These are phyloP conservation scores for Phalacrocorax aristotelis DNA, from an alignment of 2,113 vertebrate genomes.

Conservation along the genomic window DNA sequence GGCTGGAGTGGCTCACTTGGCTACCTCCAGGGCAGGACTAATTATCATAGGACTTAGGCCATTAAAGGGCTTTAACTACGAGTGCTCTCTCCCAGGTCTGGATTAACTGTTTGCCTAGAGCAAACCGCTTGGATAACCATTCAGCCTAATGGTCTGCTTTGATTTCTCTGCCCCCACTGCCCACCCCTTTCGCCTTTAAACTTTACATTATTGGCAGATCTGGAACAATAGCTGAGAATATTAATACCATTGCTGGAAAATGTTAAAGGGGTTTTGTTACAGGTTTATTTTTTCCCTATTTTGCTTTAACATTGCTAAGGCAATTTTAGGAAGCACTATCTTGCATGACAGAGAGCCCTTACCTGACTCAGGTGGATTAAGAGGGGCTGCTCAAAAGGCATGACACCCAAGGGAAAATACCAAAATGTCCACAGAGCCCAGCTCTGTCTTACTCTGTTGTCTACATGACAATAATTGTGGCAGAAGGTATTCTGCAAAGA, in stretches of 20 bases:
- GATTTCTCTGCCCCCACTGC: conserved; percentile 76
- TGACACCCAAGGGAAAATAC: not conserved
- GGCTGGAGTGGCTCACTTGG: conserved; percentile 92
- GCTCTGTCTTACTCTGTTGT: not conserved
- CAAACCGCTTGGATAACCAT: conserved; percentile 89
- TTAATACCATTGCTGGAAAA: not conserved
- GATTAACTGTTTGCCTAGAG: conserved; percentile 94
- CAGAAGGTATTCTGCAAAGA: conserved; percentile 1
- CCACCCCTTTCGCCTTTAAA: conserved; percentile 19
- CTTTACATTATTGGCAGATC: conserved; percentile 14
- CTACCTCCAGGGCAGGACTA: conserved; percentile 98
- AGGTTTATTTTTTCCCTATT: not conserved
- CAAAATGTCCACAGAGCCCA: not conserved
- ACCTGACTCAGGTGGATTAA: conserved; percentile 19
- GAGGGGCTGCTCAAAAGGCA: not conserved
- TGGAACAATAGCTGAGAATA: conserved; percentile 39
- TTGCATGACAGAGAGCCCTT: not conserved
- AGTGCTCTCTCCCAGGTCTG: conserved; percentile 90
- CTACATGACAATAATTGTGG: not conserved
- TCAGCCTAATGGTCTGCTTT: conserved; percentile 91
- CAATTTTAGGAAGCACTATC: not conserved
- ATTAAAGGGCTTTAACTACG: conserved; percentile 99
- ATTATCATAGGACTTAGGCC: conserved; percentile 99
- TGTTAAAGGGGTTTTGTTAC: not conserved
- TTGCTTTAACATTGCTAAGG: not conserved